Evolutionary conservation across 2,888 invertebrate genomes (phyloP).

Genomic region (Drosophila engyochracea): DNA sequence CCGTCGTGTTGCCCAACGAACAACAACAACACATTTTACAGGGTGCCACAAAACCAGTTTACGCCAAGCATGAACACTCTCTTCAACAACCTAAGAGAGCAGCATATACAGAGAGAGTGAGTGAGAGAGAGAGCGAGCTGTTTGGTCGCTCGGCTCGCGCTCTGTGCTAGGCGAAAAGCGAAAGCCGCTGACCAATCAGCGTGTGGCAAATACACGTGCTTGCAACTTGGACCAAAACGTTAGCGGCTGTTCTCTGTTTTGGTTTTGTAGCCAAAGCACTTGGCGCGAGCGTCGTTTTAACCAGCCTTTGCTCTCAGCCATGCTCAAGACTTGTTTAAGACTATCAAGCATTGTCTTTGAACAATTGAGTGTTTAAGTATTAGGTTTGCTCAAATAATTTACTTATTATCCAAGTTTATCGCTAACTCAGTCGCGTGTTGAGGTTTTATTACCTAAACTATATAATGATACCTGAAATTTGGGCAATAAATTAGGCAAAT

Average conservation of each 20-base stretch:
- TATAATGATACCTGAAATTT: constrained; percentile 9
- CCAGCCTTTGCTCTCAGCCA: constrained; percentile 19
- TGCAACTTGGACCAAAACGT: constrained; percentile 26
- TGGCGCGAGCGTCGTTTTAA: constrained; percentile 19
- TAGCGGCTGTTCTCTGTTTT: constrained; percentile 72
- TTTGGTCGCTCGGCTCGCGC: constrained; percentile 24
- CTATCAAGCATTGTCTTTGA: constrained; percentile 16
- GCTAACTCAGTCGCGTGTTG: constrained; percentile 11
- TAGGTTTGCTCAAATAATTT: constrained; percentile 25
- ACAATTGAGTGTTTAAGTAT: constrained; percentile 21
- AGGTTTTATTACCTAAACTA: constrained; percentile 2
- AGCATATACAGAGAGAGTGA: constrained; percentile 3
- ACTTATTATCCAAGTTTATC: constrained; percentile 4
- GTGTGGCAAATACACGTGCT: constrained; percentile 68
- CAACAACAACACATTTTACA: constrained; percentile 29
- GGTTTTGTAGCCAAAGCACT: constrained; percentile 49
- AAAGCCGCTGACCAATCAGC: constrained; percentile 72
- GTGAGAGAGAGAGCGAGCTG: constrained; percentile 4
- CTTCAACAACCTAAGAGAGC: constrained; percentile 33
- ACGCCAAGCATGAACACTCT: constrained; percentile 23
- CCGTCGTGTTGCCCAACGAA: constrained; percentile 21
- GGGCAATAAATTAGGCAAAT: constrained; percentile 12
- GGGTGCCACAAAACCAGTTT: constrained; percentile 59
- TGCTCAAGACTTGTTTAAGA: constrained; percentile 24
- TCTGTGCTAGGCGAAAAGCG: constrained; percentile 67